Evolutionary conservation across 2,888 invertebrate genomes (phyloP).

Genomic region (Tridacna crocea): DNA sequence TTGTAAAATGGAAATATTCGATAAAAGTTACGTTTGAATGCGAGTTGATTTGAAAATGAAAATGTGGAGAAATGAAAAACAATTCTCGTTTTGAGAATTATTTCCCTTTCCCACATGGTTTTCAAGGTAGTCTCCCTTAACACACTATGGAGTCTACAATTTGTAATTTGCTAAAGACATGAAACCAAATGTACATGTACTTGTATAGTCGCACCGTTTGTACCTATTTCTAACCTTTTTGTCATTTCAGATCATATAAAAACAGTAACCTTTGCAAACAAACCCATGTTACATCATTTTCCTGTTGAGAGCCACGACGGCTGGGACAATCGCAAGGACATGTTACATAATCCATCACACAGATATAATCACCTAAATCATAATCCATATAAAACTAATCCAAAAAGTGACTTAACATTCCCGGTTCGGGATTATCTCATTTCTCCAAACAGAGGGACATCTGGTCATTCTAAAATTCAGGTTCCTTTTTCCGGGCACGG

Average conservation of each 20-base stretch:
- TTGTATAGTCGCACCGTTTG: no score
- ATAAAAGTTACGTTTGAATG: no score
- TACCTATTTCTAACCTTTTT: no score
- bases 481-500: neutral
- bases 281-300: slow-evolving; percentile 57
- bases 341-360: slow-evolving; percentile 28
- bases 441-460: slow-evolving; percentile 22
- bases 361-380: slow-evolving; percentile 30
- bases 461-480: slow-evolving; percentile 17
- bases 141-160: no score
- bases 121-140: no score
- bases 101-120: no score
- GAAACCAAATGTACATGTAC: no score
- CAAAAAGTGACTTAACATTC: slow-evolving; percentile 27
- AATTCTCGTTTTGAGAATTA: no score
- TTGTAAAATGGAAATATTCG: no score
- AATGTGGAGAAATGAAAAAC: no score
- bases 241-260: slow-evolving; percentile 62
- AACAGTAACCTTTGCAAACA: slow-evolving; percentile 63
- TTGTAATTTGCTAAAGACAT: no score
- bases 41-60: no score
- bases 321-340: slow-evolving; percentile 42
- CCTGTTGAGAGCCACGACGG: slow-evolving; percentile 32
- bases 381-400: slow-evolving; percentile 22
- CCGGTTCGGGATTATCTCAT: slow-evolving; percentile 35